A percentile compares a stretch with the other conserved stretches of the same genome.
Conservation (phyloP, 2,113 vertebrate species). For the Leptobrachium leishanense region DNA sequence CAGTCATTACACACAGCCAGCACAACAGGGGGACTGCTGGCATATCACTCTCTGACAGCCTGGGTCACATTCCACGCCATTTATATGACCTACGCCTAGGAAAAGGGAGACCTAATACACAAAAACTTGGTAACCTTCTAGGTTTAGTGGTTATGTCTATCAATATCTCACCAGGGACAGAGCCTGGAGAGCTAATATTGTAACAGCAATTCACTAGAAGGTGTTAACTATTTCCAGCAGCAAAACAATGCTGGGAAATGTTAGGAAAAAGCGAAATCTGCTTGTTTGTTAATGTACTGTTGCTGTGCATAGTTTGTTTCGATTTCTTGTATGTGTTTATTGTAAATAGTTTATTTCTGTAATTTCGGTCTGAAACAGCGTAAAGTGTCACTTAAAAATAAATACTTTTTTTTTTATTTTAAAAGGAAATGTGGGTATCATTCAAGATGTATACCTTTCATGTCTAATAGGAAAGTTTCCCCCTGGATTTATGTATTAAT, state of each 20-base stretch:
- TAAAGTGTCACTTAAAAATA: too few species aligned
- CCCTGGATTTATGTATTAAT: too few species aligned
- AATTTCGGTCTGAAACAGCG: too few species aligned
- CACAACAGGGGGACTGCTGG: slow-evolving; percentile 20
- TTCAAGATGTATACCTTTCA: too few species aligned
- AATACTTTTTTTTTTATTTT: too few species aligned
- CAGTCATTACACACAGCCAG: slow-evolving; percentile 39
- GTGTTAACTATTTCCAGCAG: not conserved
- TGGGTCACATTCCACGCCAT: slow-evolving; percentile 39
- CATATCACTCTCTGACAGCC: slow-evolving; percentile 31
- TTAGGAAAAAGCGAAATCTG: not conserved
- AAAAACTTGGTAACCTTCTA: slow-evolving; percentile 14
- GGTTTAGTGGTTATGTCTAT: not conserved
- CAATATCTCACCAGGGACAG: not conserved
- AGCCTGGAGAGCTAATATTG: not conserved
- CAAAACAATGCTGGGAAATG: not conserved
- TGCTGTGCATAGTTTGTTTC: too few species aligned
- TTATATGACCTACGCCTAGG: slow-evolving; percentile 23
- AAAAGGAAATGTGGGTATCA: too few species aligned
- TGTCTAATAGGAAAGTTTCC: too few species aligned
- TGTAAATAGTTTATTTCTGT: too few species aligned
- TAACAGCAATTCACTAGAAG: not conserved
- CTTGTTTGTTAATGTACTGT: too few species aligned
- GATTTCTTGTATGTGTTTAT: too few species aligned
- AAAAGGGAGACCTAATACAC: slow-evolving; percentile 34